Evolutionary conservation across 2,888 invertebrate species (phyloP).

Genomic region (Torymus aiolomorphi): DNA sequence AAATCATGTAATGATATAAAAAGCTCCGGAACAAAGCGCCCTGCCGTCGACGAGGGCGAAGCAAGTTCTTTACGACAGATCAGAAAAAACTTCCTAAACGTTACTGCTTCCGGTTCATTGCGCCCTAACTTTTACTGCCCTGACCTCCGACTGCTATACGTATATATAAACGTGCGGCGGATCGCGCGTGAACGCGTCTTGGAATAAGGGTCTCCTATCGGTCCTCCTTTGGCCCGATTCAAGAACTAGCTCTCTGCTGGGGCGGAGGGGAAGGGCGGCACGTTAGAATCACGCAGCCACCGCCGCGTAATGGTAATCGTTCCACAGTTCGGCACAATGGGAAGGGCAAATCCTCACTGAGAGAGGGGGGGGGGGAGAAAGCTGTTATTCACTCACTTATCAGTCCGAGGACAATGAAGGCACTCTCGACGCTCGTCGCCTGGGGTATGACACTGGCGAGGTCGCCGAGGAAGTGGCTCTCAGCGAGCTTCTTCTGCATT

Average conservation of each 20-base stretch:
- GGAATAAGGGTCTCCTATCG: constrained; percentile 8
- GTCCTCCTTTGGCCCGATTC: not conserved
- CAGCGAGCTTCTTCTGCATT: constrained; percentile 62
- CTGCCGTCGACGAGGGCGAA: constrained; percentile 10
- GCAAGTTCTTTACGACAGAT: constrained; percentile 33
- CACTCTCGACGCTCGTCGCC: constrained; percentile 62
- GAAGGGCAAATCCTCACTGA: not conserved
- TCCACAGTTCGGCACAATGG: not conserved
- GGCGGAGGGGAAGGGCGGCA: no score
- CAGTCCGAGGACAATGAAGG: constrained; percentile 70
- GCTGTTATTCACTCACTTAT: constrained; percentile 66
- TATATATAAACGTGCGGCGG: no score
- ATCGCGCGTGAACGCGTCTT: constrained; percentile 3
- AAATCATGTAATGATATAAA: not conserved
- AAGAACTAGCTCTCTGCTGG: not conserved
- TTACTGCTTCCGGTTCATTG: constrained; percentile 32
- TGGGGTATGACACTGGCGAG: constrained; percentile 68
- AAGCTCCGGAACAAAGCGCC: not conserved
- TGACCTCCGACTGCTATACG: no score
- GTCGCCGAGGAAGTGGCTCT: constrained; percentile 68
- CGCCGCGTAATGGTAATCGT: not conserved
- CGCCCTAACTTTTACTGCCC: constrained; percentile 39
- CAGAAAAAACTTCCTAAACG: constrained; percentile 19
- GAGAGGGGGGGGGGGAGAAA: not conserved
- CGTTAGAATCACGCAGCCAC: not conserved